These are phyloP conservation scores for Octodon degus DNA, from an alignment of 2,113 vertebrate genomes.

Conservation along the genomic window DNA sequence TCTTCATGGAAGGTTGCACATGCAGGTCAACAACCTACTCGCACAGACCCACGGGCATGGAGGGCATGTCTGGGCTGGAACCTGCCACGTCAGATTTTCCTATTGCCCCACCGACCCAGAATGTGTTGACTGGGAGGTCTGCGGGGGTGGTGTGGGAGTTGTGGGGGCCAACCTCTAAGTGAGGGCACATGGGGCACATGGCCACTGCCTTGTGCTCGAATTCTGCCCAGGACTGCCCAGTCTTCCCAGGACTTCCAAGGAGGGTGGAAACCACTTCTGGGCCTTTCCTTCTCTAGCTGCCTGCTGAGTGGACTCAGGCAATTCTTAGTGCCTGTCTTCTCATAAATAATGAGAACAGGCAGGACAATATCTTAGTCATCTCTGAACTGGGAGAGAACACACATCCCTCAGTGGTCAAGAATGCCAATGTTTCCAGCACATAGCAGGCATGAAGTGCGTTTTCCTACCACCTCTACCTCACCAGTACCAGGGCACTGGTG, in stretches of 20 bases:
- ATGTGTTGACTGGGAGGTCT: background rate
- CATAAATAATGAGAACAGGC: too few species aligned
- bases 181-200: background rate
- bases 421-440: background rate
- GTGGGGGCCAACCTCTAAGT: background rate
- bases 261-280: background rate
- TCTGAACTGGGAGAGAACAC: background rate
- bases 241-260: background rate
- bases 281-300: background rate
- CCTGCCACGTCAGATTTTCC: background rate
- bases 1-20: background rate
- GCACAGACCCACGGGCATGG: background rate
- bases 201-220: too few species aligned
- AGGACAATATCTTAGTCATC: background rate
- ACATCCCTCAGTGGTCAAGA: background rate
- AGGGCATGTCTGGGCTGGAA: background rate
- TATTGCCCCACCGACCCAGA: background rate
- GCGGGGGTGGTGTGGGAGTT: too few species aligned
- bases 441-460: background rate
- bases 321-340: background rate
- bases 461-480: too few species aligned
- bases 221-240: background rate
- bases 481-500: background rate
- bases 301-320: background rate
- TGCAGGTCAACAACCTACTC: too few species aligned